Conservation (phyloP, 2,888 invertebrate genomes). For the Polydrusus tereticollis region DNA sequence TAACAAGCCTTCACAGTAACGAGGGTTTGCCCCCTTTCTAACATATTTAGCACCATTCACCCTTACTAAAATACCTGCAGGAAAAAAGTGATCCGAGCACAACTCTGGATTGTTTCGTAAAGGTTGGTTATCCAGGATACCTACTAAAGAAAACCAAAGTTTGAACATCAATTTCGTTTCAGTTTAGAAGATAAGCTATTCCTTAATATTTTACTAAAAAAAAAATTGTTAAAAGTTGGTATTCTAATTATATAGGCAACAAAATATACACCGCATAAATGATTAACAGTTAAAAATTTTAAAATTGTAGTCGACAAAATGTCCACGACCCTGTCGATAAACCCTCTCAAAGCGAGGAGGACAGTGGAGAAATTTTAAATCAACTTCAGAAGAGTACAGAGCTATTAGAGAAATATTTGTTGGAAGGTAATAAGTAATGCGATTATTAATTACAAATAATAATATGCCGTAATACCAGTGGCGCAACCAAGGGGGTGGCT, state of each 20-base stretch:
- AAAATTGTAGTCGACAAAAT: constrained; percentile 5
- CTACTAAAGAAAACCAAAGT: constrained; percentile 68
- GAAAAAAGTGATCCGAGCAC: constrained; percentile 79
- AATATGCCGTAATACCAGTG: too few species aligned
- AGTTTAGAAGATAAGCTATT: too few species aligned
- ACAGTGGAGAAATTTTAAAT: constrained; percentile 68
- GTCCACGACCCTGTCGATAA: background rate
- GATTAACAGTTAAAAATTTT: background rate
- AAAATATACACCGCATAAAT: background rate
- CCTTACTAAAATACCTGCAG: too few species aligned
- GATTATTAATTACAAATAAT: background rate
- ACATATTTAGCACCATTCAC: too few species aligned
- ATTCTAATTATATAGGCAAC: background rate
- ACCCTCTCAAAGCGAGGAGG: background rate
- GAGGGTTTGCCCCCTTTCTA: too few species aligned
- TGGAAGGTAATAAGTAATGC: constrained; percentile 67
- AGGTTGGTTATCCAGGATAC: too few species aligned
- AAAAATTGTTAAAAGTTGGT: background rate
- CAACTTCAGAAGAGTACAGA: constrained; percentile 76
- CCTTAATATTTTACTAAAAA: background rate
- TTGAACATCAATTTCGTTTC: too few species aligned
- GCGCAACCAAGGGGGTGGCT: too few species aligned
- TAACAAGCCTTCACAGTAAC: too few species aligned
- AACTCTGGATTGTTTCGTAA: constrained; percentile 76
- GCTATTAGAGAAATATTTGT: constrained; percentile 74